Conservation (phyloP, 2,888 invertebrate genomes). For the Melanostoma scalare region DNA sequence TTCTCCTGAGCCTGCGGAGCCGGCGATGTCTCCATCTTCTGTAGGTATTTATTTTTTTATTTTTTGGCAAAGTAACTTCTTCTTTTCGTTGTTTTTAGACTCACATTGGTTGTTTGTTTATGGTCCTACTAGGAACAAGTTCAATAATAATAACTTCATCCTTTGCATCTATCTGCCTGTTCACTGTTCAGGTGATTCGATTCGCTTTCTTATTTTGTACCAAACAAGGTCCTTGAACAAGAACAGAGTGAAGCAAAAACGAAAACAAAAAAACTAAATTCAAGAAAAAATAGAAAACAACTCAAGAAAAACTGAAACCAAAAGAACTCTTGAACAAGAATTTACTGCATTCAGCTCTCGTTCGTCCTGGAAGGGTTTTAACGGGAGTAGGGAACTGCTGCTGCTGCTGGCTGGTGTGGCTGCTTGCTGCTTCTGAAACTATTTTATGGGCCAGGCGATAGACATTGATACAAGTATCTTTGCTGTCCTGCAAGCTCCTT, state of each 20-base stretch:
- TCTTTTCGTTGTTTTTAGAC: conserved; percentile 32
- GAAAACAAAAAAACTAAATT: neutral
- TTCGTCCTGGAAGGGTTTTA: neutral
- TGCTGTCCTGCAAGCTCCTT: conserved; percentile 54
- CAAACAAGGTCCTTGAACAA: conserved; percentile 31
- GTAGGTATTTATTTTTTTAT: conserved; percentile 5
- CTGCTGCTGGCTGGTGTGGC: neutral
- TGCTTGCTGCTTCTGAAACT: conserved; percentile 52
- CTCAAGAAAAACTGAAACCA: conserved; percentile 35
- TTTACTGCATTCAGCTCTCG: conserved; percentile 52
- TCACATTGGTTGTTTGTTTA: conserved; percentile 61
- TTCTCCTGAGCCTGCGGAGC: conserved; percentile 16
- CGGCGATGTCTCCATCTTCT: conserved; percentile 28
- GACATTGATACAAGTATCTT: conserved; percentile 67
- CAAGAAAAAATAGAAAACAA: conserved; percentile 5
- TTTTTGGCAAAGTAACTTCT: neutral
- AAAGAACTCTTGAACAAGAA: conserved; percentile 48
- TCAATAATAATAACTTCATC: conserved; percentile 70
- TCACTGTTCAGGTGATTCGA: conserved; percentile 54
- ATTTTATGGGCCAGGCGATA: conserved; percentile 63
- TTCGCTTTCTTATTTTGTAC: conserved; percentile 7
- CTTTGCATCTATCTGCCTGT: conserved; percentile 26
- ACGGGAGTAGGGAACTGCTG: neutral
- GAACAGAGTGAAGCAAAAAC: neutral
- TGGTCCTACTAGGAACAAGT: conserved; percentile 44